A percentile compares a stretch with the other conserved stretches of the same genome.
Conservation (phyloP, 2,113 vertebrate genomes). For the Tachysurus vachellii region DNA sequence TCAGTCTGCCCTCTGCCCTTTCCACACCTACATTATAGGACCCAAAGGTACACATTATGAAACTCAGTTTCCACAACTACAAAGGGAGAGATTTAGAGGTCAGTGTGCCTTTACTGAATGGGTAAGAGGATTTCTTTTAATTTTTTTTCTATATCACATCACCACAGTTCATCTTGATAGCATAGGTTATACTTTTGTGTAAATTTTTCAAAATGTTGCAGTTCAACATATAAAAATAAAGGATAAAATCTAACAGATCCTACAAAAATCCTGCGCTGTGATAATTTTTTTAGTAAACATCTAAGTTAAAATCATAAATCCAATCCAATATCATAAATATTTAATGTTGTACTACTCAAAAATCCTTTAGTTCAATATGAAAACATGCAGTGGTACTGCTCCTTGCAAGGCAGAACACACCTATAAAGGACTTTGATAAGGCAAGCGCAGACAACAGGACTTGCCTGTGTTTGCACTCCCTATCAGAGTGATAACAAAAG, state of each 20-base stretch:
- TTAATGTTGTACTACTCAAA: not conserved
- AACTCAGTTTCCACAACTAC: constrained; percentile 35
- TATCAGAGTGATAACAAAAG: constrained; percentile 58
- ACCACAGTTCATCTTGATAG: not conserved
- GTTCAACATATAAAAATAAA: not conserved
- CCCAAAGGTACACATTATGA: constrained; percentile 43
- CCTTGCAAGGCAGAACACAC: constrained; percentile 45
- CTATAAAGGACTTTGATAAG: constrained; percentile 59
- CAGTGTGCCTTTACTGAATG: constrained; percentile 2
- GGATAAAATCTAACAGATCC: not conserved
- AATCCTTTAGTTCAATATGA: not conserved
- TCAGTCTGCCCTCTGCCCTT: constrained; percentile 38
- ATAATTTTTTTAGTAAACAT: not conserved
- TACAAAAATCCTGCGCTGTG: not conserved
- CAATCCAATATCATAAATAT: not conserved
- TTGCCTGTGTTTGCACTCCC: constrained; percentile 55
- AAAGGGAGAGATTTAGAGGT: constrained; percentile 29
- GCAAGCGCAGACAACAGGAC: constrained; percentile 47
- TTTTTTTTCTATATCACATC: not conserved
- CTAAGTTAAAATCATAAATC: not conserved
- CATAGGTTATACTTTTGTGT: not conserved
- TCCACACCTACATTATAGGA: constrained; percentile 48
- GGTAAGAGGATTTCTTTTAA: not conserved
- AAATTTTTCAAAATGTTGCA: not conserved
- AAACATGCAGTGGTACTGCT: constrained; percentile 5